phyloP scores from a whole-genome alignment of 2,888 invertebrate genomes.

The Deroplatys truncata region DNA sequence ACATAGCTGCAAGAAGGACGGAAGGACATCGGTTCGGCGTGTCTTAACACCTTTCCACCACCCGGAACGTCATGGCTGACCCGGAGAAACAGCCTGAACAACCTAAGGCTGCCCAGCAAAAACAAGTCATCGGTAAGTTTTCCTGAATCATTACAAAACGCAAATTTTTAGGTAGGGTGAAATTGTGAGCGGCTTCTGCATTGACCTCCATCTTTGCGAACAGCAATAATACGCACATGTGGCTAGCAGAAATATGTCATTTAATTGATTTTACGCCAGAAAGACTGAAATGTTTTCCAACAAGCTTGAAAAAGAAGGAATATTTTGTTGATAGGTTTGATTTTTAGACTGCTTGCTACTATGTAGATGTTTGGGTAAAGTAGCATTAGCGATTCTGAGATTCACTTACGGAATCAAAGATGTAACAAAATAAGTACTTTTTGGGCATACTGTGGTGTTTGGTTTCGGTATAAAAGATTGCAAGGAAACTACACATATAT shows the following conservation, averaged over 20 bases:
- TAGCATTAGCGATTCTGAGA: background rate
- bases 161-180: background rate
- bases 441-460: too few species aligned
- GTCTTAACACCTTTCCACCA: slow-evolving; percentile 47
- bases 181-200: background rate
- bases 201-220: slow-evolving; percentile 27
- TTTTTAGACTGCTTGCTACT: background rate
- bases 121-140: slow-evolving; percentile 82
- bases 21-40: slow-evolving; percentile 50
- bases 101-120: slow-evolving; percentile 70
- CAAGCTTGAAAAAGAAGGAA: too few species aligned
- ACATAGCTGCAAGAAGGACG: slow-evolving; percentile 49
- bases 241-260: background rate
- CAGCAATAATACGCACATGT: slow-evolving; percentile 11
- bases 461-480: too few species aligned
- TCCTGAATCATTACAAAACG: background rate
- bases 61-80: slow-evolving; percentile 91
- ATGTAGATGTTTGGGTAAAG: background rate
- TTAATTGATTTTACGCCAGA: background rate
- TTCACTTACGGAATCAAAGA: too few species aligned
- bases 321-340: background rate
- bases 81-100: slow-evolving; percentile 79
- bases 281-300: too few species aligned
- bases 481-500: too few species aligned
- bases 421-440: too few species aligned